Base-by-base conservation (phyloP, 92 coral and sea anemone species). In the Porites cylindrica region DNA sequence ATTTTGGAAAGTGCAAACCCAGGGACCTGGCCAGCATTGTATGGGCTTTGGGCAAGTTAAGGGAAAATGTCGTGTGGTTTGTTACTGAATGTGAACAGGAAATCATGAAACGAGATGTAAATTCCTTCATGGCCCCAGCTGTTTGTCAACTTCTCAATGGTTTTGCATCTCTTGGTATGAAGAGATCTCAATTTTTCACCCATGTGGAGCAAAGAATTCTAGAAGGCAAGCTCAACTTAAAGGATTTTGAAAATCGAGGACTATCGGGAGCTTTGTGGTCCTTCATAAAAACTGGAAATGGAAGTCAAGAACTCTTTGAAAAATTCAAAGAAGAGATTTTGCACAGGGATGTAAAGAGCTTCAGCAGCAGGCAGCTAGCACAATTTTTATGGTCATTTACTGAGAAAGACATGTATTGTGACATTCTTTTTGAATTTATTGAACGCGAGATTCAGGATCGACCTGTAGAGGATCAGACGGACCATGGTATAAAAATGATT, bases 201-300 rank as follows among this genome's bases (percentile, higher is more conserved):
- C 24, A 11, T 14, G 73, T 83, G 14, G 87, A 83, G 19, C 87
- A 83, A 24, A 62, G 74, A 74, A 63, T 83, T 62, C 63, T 83
- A 14, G 73, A 74, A 12, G 87, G 74, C 54, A 24, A 75, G 51
- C 80, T 83, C 26, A 62, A 73, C 19, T 63, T 83, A 73, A 64
- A 63, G 21, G 64, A 83, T 16, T 74, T 83, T 83, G 81, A 83
- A 83, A 83, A 75, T 62, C 87, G 81, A 38, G 87, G 87, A 21
- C 72, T 83, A 17, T 52, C 71, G 14, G 81, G 52, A 14, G 24
- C 59, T 20, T 51, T 83, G 66, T 83, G 87, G 87, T 83, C 87
- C 66, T 83, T 72, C 52, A 75, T 43, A 26, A 83, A 83, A 65
- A 83, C 87, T 83, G 87, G 73, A 83, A 83, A 74, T 74, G 87